Evolutionary conservation across 2,113 vertebrate genomes (phyloP).

Genomic region (Conger conger): DNA sequence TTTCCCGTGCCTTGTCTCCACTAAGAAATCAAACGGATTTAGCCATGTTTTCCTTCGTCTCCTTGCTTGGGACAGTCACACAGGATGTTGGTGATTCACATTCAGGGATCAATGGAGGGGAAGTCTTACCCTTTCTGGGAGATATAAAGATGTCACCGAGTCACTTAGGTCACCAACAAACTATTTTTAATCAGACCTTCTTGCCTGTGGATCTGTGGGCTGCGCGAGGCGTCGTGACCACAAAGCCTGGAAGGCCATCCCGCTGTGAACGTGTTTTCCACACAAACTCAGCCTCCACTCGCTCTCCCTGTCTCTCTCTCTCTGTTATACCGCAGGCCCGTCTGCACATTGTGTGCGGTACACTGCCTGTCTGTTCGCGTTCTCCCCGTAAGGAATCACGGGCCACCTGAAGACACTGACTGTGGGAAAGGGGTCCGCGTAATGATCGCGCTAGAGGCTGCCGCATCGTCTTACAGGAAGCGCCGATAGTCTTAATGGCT

Average conservation of each 20-base stretch:
- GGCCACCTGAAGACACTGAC: neutral
- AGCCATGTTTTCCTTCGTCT: neutral
- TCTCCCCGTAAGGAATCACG: neutral
- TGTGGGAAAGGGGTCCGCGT: neutral
- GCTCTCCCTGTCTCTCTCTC: neutral
- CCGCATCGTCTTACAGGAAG: constrained; percentile 31
- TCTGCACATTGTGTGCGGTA: neutral
- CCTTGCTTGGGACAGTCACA: neutral
- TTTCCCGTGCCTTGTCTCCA: neutral
- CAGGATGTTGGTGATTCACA: neutral
- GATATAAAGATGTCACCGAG: neutral
- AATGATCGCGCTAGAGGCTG: constrained; percentile 7
- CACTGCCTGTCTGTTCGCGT: neutral
- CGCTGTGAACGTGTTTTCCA: neutral
- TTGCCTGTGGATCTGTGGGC: neutral
- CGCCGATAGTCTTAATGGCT: constrained; percentile 32
- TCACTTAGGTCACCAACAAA: constrained; percentile 8
- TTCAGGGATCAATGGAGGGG: neutral
- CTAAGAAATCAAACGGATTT: constrained; percentile 1
- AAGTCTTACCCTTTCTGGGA: neutral
- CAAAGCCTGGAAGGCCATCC: neutral
- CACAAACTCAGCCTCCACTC: neutral
- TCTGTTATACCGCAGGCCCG: neutral
- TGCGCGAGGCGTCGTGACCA: constrained; percentile 7
- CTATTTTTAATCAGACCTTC: constrained; percentile 13